Base-by-base conservation (phyloP, 2,113 vertebrate genomes). In the Hippoglossus stenolepis region DNA sequence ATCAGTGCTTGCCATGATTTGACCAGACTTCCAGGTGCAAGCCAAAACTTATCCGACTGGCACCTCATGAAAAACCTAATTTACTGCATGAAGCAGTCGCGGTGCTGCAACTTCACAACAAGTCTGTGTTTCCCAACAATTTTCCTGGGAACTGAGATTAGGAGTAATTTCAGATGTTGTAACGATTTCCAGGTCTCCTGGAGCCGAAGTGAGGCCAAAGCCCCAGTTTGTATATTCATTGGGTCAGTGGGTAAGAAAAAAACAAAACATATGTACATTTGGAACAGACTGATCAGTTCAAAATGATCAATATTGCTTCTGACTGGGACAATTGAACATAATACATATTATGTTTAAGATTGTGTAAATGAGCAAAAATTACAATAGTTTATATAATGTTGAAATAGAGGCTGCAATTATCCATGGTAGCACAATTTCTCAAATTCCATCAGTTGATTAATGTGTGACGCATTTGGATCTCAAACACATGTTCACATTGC, bases 81-180 rank as follows among this genome's bases (percentile, higher is more conserved):
- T 87, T 84, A 79, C 59, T 51, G 66, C 40, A 35, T 18, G 5
- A 51, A 54, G 2, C 31, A 63, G 43, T 79, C 40, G 63, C 58
- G 35, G 61, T 62, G 31, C 72, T 87, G 56, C 59, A 80, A 73
- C 65, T 71, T 43, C 70, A 59, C 65, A 43, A 54, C 11, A 51
- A 64, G 14, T 81, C 28, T 17, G 43, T 56, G 17, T 90, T 92
- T 88, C 82, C 57, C 65, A 87, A 79, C 63, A 17, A 5, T 59
- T 72, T 51, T 89, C 87, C 85, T 88, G 80, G 76, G 82, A 91
- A 89, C 62, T 9, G 28, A 82, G 77, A 82, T 90, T 70, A 79
- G 47, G 28, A 72, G 86, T 67, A 75, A 87, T 91, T 89, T 89
- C 73, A 89, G 72, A 84, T 69, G 77, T 70, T 80, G 28, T 1